Evolutionary conservation across 2,113 vertebrate genomes (phyloP).

Genomic region (Nannobrachium achirus): DNA sequence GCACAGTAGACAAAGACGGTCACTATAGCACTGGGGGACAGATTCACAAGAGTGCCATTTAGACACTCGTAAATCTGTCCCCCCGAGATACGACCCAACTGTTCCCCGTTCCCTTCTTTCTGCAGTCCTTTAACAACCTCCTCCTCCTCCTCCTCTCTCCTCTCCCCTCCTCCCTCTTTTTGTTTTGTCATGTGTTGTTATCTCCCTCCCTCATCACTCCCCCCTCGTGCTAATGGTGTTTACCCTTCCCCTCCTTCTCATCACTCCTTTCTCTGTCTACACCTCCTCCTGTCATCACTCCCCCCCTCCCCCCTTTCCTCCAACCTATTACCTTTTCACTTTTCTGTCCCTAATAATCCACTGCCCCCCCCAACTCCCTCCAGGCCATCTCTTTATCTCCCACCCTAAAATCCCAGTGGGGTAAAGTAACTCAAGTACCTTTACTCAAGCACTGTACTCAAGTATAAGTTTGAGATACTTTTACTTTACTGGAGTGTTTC

Average conservation of each 20-base stretch:
- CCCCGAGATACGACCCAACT: not conserved
- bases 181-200: constrained; percentile 1
- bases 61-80: constrained; percentile 19
- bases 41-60: constrained; percentile 16
- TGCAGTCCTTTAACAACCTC: not conserved
- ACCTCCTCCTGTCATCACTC: constrained; percentile 15
- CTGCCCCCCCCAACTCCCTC: not conserved
- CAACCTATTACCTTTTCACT: constrained; percentile 20
- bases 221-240: constrained; percentile 1
- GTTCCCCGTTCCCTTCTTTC: no score
- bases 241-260: constrained; percentile 20
- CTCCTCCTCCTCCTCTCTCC: not conserved
- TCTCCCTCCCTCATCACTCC: not conserved
- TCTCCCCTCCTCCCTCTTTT: constrained; percentile 3
- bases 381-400: constrained; percentile 3
- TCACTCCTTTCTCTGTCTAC: constrained; percentile 10
- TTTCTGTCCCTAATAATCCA: not conserved
- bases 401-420: no score
- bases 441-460: no score
- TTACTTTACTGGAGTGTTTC: no score
- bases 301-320: constrained; percentile 1
- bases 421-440: no score
- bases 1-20: constrained; percentile 12
- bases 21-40: not conserved
- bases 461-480: no score